Base-by-base conservation (phyloP, 2,797 vertebrate species). In the Prunella strophiata region DNA sequence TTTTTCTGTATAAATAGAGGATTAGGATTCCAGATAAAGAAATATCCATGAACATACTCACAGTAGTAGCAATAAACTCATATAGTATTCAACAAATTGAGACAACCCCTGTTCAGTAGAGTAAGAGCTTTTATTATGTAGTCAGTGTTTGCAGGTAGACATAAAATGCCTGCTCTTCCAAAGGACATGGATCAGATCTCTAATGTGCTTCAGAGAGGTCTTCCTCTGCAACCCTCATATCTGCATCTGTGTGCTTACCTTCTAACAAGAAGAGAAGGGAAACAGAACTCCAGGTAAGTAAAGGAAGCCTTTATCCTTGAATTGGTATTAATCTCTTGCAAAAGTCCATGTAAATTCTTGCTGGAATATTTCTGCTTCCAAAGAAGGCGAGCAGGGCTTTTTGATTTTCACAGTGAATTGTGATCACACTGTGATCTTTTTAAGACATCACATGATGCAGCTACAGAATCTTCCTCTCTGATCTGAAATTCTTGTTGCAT, bases 1-100 rank as follows among this genome's bases (percentile, higher is more conserved):
- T 79, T 30, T 68, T 84, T 88, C 23, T 78, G 7, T 50, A 50
- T 72, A 77, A 85, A 83, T 8, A 38, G 40, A 43, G 36, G 10
- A 9, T 79, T 80, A 63, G 8, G 7, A 32, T 76, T 80, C 36
- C 30, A 43, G 16, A 55, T 32, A 61, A 26, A 76, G 34, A 74
- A 82, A 66, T 2, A 89, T 23, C n/a, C 2, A 3, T 6, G 40
- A 73, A 48, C 0, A 0, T 21, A 4, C 7, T 74, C 36, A n/a
- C 17, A 59, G 16, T 25, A 59, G 29, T 16, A 58, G 25, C 21
- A 81, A n/a, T 40, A 43, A 85, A 73, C 13, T 70, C 19, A 5
- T 21, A 17, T 9, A 48, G 5, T 18, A 29, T 70, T 45, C 42
- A 71, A 23, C 0, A 3, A 71, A 78, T 52, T 1, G 3, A 71